phyloP scores from a whole-genome alignment of 2,888 invertebrate genomes.

The Resseliella maxima region DNA sequence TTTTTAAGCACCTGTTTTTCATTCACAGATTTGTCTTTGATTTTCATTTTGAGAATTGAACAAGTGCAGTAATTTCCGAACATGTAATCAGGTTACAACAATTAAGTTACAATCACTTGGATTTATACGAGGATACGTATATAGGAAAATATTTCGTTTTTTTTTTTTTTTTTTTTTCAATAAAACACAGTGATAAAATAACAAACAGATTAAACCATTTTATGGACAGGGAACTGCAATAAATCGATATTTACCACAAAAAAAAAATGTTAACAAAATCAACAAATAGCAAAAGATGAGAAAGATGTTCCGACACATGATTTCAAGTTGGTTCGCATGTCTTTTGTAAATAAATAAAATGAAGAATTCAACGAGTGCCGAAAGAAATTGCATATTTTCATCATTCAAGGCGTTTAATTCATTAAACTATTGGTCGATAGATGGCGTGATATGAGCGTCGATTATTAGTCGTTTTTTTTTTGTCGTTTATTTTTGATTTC shows the following conservation, averaged over 20 bases:
- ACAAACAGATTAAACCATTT: conserved; percentile 3
- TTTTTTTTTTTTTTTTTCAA: neutral
- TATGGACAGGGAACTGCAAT: conserved; percentile 13
- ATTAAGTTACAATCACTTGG: too few relatives aligned
- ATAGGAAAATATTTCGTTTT: too few relatives aligned
- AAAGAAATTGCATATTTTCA: conserved; percentile 3
- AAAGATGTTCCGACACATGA: neutral
- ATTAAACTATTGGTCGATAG: neutral
- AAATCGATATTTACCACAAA: conserved; percentile 1
- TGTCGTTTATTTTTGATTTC: neutral
- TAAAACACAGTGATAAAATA: neutral
- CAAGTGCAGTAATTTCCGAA: too few relatives aligned
- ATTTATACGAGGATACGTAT: too few relatives aligned
- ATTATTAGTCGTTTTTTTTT: neutral
- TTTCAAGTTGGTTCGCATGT: neutral
- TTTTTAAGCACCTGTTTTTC: too few relatives aligned
- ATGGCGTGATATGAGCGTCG: neutral
- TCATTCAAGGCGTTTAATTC: neutral
- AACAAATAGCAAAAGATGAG: conserved; percentile 24
- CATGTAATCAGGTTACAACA: too few relatives aligned
- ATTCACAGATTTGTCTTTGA: too few relatives aligned
- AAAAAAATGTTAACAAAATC: conserved; percentile 6
- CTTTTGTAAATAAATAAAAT: neutral
- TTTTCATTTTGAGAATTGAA: too few relatives aligned
- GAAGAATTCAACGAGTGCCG: neutral